Evolutionary conservation across 1,140 invertebrate genomes (phyloP).

Genomic region (Diprion similis): DNA sequence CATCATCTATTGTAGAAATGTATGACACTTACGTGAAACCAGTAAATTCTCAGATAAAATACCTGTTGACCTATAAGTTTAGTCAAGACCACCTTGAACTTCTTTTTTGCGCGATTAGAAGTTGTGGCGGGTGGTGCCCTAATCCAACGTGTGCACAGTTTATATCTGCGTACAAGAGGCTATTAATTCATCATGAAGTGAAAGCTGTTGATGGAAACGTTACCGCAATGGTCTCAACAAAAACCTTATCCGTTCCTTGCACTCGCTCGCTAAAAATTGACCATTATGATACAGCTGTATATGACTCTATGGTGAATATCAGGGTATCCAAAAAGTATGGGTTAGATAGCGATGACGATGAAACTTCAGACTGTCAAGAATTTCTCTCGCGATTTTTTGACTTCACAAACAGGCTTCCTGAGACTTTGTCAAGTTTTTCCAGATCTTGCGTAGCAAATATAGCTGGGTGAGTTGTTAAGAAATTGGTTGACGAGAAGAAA

Average conservation of each 20-base stretch:
- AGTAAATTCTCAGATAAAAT: slow-evolving; percentile 26
- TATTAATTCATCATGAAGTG: slow-evolving; percentile 34
- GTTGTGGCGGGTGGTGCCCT: slow-evolving; percentile 30
- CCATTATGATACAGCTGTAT: background rate
- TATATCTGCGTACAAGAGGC: slow-evolving; percentile 28
- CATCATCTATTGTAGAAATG: slow-evolving; percentile 21
- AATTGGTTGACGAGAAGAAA: slow-evolving; percentile 9
- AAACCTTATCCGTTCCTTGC: background rate
- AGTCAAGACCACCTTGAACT: slow-evolving; percentile 43
- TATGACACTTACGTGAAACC: slow-evolving; percentile 27
- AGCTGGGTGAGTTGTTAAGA: slow-evolving; percentile 17
- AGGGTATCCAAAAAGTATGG: background rate
- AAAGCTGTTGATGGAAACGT: slow-evolving; percentile 18
- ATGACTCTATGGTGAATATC: background rate
- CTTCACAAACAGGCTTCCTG: no score
- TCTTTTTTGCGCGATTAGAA: slow-evolving; percentile 40
- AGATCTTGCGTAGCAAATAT: slow-evolving; percentile 15
- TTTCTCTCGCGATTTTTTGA: no score
- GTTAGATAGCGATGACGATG: background rate
- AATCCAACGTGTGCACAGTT: slow-evolving; percentile 37
- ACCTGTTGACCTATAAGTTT: slow-evolving; percentile 42
- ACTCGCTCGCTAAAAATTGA: background rate
- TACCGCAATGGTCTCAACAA: background rate
- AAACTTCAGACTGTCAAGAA: no score
- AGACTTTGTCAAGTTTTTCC: slow-evolving; percentile 1